Base-by-base conservation (phyloP, 2,888 invertebrate species). In the Altica lythri region DNA sequence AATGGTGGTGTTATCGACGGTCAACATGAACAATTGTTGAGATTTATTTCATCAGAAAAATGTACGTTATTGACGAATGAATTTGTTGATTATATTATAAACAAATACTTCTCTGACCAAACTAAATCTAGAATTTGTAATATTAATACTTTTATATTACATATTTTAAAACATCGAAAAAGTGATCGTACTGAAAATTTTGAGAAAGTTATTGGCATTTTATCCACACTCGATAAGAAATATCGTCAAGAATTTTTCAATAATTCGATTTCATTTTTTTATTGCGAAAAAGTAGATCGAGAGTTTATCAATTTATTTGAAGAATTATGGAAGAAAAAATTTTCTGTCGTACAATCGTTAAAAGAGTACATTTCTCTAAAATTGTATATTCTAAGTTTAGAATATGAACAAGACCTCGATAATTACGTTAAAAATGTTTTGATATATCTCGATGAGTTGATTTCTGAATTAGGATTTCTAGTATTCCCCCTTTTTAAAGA, bases 11-110 rank as follows among this genome's bases (percentile, higher is more conserved):
- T 16, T n/a, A 2, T 14, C 51, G 5, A 38, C 57, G 4, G n/a
- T 29, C 3, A 29, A 29, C 3, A 10, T 29, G 29, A 29, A 4
- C 53, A 37, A 2, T 34, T n/a, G n/a, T n/a, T n/a, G n/a, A n/a
- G n/a, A n/a, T n/a, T n/a, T n/a, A n/a, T n/a, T n/a, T n/a, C n/a
- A n/a, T n/a, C n/a, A n/a, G n/a, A n/a, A n/a, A n/a, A n/a, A n/a
- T n/a, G n/a, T n/a, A 16, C 22, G 12, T 16, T n/a, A 2, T 14
- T 53, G 5, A 38, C 57, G 4, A 8, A 22, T 5, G 29, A 18
- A 2, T 56, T 56, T 13, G 10, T 47, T 9, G 37, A 10, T n/a
- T 13, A 48, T 14, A 4, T 57, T 6, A 27, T 57, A 4, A 45
- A 12, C 6, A 13, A 14, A 37, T 57, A 57, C 44, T 49, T 57